These are phyloP conservation scores for Anarsia innoxiella DNA, from an alignment of 2,888 invertebrate species.

Conservation along the genomic window DNA sequence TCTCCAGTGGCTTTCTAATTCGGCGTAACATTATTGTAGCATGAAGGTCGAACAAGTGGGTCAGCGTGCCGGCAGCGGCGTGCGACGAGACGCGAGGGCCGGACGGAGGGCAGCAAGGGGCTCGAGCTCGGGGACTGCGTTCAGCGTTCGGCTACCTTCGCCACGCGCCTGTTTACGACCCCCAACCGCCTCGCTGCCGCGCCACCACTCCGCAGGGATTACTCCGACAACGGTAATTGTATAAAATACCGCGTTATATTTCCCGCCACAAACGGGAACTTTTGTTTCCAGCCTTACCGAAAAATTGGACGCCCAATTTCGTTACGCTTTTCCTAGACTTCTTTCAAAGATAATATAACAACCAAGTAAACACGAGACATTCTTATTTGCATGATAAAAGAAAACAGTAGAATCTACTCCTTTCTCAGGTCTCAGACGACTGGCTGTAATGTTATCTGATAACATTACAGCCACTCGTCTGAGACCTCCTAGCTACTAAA, in stretches of 20 bases:
- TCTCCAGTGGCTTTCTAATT: slow-evolving; percentile 3
- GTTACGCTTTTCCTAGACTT: neutral
- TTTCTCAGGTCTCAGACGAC: no score
- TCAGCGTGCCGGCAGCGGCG: slow-evolving; percentile 24
- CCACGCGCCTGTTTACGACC: slow-evolving; percentile 41
- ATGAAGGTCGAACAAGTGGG: slow-evolving; percentile 10
- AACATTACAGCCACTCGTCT: neutral
- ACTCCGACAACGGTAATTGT: slow-evolving; percentile 20
- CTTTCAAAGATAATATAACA: neutral
- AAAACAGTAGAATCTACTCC: neutral
- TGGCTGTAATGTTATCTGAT: no score
- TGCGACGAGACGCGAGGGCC: neutral
- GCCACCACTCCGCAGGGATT: slow-evolving; percentile 34
- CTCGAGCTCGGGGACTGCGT: neutral
- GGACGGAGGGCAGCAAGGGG: neutral
- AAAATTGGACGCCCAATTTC: slow-evolving; percentile 1
- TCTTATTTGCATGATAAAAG: neutral
- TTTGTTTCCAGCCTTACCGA: neutral
- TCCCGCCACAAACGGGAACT: slow-evolving; percentile 2
- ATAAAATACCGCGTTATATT: slow-evolving; percentile 9
- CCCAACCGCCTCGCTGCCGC: no score
- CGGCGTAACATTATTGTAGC: slow-evolving; percentile 3
- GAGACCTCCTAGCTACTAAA: neutral
- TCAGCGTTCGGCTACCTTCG: slow-evolving; percentile 17
- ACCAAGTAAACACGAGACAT: neutral